phyloP scores from a whole-genome alignment of 2,113 vertebrate species.

The Furnarius figulus region DNA sequence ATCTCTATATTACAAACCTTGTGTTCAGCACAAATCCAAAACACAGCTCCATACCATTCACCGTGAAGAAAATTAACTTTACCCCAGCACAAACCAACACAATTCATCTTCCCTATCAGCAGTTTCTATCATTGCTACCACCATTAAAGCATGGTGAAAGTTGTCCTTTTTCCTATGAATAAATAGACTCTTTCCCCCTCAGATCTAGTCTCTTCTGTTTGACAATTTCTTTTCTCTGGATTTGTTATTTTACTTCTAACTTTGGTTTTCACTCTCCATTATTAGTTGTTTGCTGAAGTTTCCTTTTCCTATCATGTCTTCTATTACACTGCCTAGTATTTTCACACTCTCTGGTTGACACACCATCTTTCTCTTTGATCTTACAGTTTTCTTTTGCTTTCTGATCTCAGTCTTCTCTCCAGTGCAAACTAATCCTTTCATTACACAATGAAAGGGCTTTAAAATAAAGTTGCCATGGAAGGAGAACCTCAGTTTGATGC shows the following conservation, averaged over 20 bases:
- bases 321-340: background rate
- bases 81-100: background rate
- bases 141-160: background rate
- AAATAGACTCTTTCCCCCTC: background rate
- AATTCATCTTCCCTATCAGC: background rate
- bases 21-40: background rate
- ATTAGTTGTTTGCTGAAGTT: background rate
- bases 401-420: background rate
- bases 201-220: background rate
- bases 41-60: background rate
- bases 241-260: background rate
- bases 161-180: background rate
- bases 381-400: background rate
- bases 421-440: background rate
- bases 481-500: background rate
- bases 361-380: background rate
- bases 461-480: background rate
- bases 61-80: background rate
- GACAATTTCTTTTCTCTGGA: background rate
- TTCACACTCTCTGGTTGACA: background rate
- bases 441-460: background rate
- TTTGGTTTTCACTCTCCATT: background rate
- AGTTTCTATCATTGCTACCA: background rate
- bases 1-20: background rate
- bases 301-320: background rate